Evolutionary conservation across 1,140 invertebrate species (phyloP), one percentile per base, ranked within the genome.

Genomic region (Cylas formicarius): DNA sequence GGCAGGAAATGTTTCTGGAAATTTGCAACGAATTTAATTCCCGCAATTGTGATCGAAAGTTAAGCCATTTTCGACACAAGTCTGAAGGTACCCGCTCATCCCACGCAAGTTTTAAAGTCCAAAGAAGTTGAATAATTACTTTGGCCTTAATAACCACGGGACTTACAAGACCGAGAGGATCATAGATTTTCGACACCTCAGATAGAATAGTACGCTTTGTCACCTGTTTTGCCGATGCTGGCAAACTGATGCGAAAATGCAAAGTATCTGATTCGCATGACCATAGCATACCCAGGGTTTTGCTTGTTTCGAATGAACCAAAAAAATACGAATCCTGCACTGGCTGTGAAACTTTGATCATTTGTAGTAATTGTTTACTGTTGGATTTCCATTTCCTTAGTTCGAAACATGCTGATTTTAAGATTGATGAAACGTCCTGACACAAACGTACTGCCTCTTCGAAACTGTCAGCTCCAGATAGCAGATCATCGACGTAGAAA

Each of bases 401-500:
- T 7, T 38, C 7, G 26, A 52, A 52, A 6, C 53, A 39, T 7
- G 27, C 55, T 2, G 24, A 37, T 16, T 36, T 17, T 9, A 60
- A 24, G 13, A 55, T 33, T n/a, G 26, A 3, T 10, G 17, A 45
- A 13, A 63, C 31, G 43, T 60, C 40, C 26, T 40, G 21, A 26
- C 41, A 27, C 11, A 58, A 29, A 17, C 32, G 13, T 21, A 46
- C 2, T 18, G 48, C 41, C 29, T 49, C 33, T 9, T 52, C 38
- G 7, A 51, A 11, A 4, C 41, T 51, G 27, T 64, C 40, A 2
- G 55, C 52, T 14, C 68, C 65, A 14, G 58, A 56, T 1, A 71
- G 39, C 10, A 66, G 32, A 49, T 74, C 68, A 42, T 74, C 70
- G 1, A 71, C 61, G 42, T 70, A n/a, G n/a, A n/a, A n/a, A n/a